These are phyloP conservation scores for Drosophila nannoptera DNA, from an alignment of 1,140 invertebrate genomes.

Conservation along the genomic window DNA sequence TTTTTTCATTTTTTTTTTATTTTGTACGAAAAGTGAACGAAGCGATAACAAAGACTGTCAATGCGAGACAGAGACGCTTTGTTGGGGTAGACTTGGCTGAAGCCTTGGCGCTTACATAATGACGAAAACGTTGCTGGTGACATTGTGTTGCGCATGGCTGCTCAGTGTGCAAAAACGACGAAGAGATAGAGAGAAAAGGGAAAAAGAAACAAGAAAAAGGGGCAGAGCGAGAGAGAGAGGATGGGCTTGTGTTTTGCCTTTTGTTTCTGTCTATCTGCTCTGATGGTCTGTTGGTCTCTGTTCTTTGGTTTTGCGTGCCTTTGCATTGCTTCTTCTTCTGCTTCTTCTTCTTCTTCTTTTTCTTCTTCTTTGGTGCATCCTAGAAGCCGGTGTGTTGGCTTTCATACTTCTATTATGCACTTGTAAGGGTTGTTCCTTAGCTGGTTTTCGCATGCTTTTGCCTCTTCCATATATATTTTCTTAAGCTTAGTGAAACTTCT, in stretches of 20 bases:
- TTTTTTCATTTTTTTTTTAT: no score
- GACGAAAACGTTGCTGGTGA: constrained; percentile 39
- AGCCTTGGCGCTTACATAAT: constrained; percentile 48
- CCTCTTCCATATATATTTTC: constrained; percentile 23
- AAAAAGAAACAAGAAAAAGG: no score
- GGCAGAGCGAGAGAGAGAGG: no score
- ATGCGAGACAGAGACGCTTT: neutral
- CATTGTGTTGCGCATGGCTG: constrained; percentile 20
- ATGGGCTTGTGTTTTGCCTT: neutral
- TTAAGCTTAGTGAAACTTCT: constrained; percentile 54
- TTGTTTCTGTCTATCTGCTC: constrained; percentile 27
- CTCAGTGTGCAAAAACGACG: neutral
- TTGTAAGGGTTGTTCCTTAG: constrained; percentile 57
- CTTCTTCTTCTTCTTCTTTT: neutral
- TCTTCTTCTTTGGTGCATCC: constrained; percentile 13
- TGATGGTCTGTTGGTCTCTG: constrained; percentile 25
- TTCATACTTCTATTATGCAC: constrained; percentile 21
- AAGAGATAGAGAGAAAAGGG: neutral
- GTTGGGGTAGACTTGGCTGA: constrained; percentile 9
- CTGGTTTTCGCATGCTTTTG: constrained; percentile 21
- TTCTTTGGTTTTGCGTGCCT: constrained; percentile 46
- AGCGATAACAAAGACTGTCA: neutral
- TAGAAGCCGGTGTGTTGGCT: constrained; percentile 9
- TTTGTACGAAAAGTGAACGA: neutral
- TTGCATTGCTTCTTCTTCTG: constrained; percentile 16